Conservation (phyloP, 2,113 vertebrate genomes). For the Telmatochromis sp. region DNA sequence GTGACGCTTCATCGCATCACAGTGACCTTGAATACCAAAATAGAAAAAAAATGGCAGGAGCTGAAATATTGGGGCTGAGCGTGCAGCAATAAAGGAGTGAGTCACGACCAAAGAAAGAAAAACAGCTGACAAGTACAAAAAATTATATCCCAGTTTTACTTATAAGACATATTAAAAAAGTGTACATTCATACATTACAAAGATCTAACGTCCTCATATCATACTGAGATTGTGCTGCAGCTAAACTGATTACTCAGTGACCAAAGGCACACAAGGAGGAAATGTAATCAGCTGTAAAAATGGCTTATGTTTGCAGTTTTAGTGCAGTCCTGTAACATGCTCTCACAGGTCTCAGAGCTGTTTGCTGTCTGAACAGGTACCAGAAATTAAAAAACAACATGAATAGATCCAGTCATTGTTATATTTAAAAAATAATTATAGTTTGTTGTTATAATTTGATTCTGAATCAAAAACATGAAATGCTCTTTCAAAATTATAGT, state of each 20-base stretch:
- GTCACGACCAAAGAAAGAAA: background rate
- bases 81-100: background rate
- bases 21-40: conserved; percentile 56
- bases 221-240: background rate
- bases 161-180: background rate
- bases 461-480: background rate
- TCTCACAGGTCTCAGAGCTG: background rate
- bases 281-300: background rate
- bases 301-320: background rate
- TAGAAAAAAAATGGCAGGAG: background rate
- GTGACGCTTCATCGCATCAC: conserved; percentile 29
- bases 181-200: background rate
- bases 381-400: background rate
- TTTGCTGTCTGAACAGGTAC: background rate
- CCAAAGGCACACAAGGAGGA: background rate
- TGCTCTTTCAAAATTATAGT: background rate
- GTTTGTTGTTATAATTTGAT: background rate
- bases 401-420: background rate
- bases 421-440: background rate
- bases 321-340: background rate
- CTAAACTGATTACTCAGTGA: background rate
- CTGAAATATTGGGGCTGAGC: background rate
- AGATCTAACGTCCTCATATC: background rate
- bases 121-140: background rate
- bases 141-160: background rate